Evolutionary conservation across 2,797 vertebrate species (phyloP), one percentile per base, ranked within the genome.

Genomic region (Gouania willdenowi): DNA sequence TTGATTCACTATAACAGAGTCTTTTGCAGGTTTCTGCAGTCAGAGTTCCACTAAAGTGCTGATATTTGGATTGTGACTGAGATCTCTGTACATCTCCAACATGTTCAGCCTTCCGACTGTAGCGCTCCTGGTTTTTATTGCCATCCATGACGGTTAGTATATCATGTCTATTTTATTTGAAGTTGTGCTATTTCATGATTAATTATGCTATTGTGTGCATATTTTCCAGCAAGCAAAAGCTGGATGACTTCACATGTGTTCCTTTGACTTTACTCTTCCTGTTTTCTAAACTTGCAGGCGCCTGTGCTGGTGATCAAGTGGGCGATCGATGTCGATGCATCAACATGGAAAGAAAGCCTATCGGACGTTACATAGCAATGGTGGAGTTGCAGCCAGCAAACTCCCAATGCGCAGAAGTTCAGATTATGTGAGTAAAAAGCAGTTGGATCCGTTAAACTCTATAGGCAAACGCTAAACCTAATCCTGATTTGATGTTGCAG

Each of bases 111-210:
- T 39, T 5, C 8, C 13, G 6, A 8, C n/a, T 33, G 29, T 70
- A 23, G 16, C 37, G 24, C 38, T 73, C 3, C 10, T 75, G 8
- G 3, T 66, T 41, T 14, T 55, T 12, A 27, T 71, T 24, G 13
- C 33, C 9, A 15, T 68, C 7, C 27, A 50, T 5, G 40, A 51
- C 26, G 55, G 77, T 80, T 19, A 76, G 68, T n/a, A n/a, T n/a
- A n/a, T n/a, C n/a, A n/a, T n/a, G n/a, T n/a, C n/a, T n/a, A n/a
- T n/a, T n/a, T n/a, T n/a, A n/a, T n/a, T n/a, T n/a, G n/a, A n/a
- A n/a, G n/a, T n/a, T n/a, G n/a, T n/a, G n/a, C n/a, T n/a, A n/a
- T n/a, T n/a, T n/a, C n/a, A n/a, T n/a, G n/a, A n/a, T n/a, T n/a
- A n/a, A n/a, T n/a, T n/a, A n/a, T n/a, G n/a, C n/a, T n/a, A 5